Conservation (phyloP, 2,888 invertebrate species). For the Rutpela maculata region DNA sequence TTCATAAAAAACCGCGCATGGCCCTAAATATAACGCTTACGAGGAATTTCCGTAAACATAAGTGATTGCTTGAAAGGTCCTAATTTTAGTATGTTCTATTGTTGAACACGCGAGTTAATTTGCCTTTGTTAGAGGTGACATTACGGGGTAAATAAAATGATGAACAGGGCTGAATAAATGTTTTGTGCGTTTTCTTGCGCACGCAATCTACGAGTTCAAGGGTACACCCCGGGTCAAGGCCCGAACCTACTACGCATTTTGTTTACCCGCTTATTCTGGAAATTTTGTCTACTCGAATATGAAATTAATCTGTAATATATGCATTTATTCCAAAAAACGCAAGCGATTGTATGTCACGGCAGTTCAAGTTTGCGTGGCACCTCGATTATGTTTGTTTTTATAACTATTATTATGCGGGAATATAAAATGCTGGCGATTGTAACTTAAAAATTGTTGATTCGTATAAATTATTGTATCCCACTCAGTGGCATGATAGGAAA, state of each 20-base stretch:
- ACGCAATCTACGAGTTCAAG: constrained; percentile 63
- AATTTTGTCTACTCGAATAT: constrained; percentile 21
- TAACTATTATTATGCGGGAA: background rate
- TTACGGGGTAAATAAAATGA: constrained; percentile 33
- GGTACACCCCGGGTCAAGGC: constrained; percentile 68
- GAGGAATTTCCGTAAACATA: constrained; percentile 47
- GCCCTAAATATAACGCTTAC: constrained; percentile 34
- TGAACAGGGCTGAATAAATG: constrained; percentile 39
- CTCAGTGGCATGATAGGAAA: too few species aligned
- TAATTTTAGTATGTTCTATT: constrained; percentile 26
- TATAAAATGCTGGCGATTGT: too few species aligned
- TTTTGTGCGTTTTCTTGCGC: constrained; percentile 38
- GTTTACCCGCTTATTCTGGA: constrained; percentile 28
- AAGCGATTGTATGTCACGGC: constrained; percentile 7
- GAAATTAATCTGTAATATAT: constrained; percentile 28
- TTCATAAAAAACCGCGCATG: constrained; percentile 34
- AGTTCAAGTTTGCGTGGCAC: constrained; percentile 12
- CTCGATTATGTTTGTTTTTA: constrained; percentile 19
- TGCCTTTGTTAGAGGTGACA: constrained; percentile 49
- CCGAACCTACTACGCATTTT: constrained; percentile 49
- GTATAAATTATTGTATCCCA: too few species aligned
- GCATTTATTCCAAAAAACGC: constrained; percentile 14
- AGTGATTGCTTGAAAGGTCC: constrained; percentile 9
- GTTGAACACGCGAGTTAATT: constrained; percentile 27
- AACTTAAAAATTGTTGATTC: too few species aligned